These are phyloP conservation scores for Acipenser ruthenus DNA, from an alignment of 2,797 vertebrate species.

Conservation along the genomic window DNA sequence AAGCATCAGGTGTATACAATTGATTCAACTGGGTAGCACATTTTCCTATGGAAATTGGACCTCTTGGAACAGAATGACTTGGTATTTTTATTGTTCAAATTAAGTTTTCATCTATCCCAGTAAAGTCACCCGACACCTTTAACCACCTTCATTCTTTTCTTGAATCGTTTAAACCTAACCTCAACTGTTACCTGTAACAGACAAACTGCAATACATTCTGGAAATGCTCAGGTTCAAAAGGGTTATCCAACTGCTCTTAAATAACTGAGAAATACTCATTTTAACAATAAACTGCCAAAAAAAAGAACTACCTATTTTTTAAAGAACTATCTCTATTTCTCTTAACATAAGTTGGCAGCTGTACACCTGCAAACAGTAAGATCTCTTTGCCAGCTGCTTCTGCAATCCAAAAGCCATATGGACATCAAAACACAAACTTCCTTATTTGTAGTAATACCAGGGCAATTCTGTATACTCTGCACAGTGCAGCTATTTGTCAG, in stretches of 20 bases:
- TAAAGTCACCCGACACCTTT: too few species aligned
- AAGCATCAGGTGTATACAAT: too few species aligned
- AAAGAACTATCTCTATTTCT: conserved; percentile 1
- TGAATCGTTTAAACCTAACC: too few species aligned
- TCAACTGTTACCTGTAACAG: too few species aligned
- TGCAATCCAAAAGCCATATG: conserved; percentile 62
- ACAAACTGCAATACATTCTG: conserved; percentile 20
- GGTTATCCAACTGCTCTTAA: background rate
- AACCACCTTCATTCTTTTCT: too few species aligned
- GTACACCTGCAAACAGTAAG: conserved; percentile 75
- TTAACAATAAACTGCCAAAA: background rate
- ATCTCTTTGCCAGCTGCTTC: conserved; percentile 79
- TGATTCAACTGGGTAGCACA: too few species aligned
- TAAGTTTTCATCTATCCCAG: too few species aligned
- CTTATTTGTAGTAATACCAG: conserved; percentile 64
- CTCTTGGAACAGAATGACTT: too few species aligned
- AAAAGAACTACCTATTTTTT: background rate
- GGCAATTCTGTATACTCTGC: conserved; percentile 64
- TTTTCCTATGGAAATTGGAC: too few species aligned
- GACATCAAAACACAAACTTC: conserved; percentile 71
- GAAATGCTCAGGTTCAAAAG: conserved; percentile 8
- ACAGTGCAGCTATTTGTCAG: conserved; percentile 77
- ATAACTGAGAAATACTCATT: background rate
- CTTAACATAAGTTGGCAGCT: conserved; percentile 72
- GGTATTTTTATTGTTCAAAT: too few species aligned